A percentile compares a stretch with the other conserved stretches of the same genome.
These are phyloP conservation scores for Adelphocoris suturalis DNA, from an alignment of 2,888 invertebrate species.

Conservation along the genomic window DNA sequence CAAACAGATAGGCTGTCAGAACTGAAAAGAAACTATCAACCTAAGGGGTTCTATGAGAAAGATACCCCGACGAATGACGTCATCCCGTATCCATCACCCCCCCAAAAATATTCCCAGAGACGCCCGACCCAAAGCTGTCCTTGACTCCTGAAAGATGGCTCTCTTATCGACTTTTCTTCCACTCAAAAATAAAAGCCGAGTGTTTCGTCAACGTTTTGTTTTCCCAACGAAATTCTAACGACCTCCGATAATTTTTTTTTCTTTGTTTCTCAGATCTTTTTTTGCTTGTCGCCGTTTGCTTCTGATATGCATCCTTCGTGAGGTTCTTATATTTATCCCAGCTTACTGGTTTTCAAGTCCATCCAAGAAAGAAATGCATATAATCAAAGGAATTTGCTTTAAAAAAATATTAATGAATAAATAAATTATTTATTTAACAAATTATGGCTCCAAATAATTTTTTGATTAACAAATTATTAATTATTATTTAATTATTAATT, in stretches of 20 bases:
- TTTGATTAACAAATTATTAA: too few species aligned
- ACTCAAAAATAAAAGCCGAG: neutral
- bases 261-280: neutral
- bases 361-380: too few species aligned
- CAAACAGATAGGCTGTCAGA: neutral
- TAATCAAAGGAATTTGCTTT: too few species aligned
- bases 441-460: too few species aligned
- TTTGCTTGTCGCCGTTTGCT: too few species aligned
- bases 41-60: neutral
- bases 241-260: constrained; percentile 8
- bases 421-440: too few species aligned
- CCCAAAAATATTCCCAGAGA: neutral
- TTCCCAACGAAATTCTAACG: neutral
- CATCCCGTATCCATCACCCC: neutral
- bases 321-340: too few species aligned
- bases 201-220: neutral
- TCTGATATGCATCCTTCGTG: too few species aligned
- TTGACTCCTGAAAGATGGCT: constrained; percentile 26
- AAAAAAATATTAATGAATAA: too few species aligned
- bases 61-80: neutral
- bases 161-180: neutral
- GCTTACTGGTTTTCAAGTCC: too few species aligned
- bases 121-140: neutral
- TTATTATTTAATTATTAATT: too few species aligned
- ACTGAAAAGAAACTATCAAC: neutral